phyloP scores from a whole-genome alignment of 2,113 vertebrate species.

The Hassar affinis region DNA sequence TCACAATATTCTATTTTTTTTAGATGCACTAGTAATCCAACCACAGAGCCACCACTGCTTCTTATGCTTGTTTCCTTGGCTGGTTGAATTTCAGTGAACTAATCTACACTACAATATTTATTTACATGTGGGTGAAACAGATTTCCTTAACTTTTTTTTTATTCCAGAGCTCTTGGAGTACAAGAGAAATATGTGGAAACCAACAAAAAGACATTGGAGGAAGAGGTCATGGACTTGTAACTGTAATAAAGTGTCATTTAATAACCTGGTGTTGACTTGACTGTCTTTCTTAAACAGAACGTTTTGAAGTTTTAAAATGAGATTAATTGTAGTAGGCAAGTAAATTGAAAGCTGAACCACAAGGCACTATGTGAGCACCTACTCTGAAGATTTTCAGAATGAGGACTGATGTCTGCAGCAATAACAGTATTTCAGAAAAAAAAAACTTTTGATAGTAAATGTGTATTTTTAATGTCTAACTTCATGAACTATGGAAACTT shows the following conservation, averaged over 20 bases:
- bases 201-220: conserved; percentile 76
- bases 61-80: not conserved
- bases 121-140: not conserved
- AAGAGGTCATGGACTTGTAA: conserved; percentile 84
- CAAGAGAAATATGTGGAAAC: conserved; percentile 87
- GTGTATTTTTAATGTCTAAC: not conserved
- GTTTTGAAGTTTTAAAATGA: not conserved
- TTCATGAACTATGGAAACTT: not conserved
- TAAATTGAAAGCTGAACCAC: not conserved
- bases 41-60: not conserved
- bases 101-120: not conserved
- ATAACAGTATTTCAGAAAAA: not conserved
- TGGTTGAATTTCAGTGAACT: not conserved
- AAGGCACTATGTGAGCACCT: not conserved
- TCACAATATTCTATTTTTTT: no score
- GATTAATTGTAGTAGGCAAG: not conserved
- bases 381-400: not conserved
- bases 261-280: not conserved
- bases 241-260: not conserved
- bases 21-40: no score
- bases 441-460: not conserved
- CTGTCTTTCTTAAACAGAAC: not conserved
- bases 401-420: not conserved
- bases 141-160: conserved; percentile 69
- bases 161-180: conserved; percentile 82